Evolutionary conservation across 23 tunicate species (phyloP), one percentile per base, ranked within the genome.

Genomic region (Trididemnum miniatum): DNA sequence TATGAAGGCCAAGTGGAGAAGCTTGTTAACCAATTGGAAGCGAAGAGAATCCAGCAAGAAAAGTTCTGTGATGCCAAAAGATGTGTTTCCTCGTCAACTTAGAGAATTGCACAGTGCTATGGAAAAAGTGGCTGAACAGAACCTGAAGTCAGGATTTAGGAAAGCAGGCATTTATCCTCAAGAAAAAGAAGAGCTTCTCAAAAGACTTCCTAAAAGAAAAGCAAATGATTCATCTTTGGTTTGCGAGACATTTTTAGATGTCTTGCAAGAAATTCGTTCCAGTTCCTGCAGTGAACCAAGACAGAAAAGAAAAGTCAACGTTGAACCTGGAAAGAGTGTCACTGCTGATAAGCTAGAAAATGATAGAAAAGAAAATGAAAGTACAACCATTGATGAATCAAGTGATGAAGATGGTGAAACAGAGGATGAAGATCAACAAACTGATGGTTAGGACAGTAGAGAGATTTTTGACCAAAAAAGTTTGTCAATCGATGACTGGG

Each of bases 291-390:
- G 18, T 37, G 79, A 73, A 34, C 79, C 59, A 39, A 73, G 29
- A 39, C 79, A 73, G 57, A 73, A 73, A 73, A 73, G 79, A 73
- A 73, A 23, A 73, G 59, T 73, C 29, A 73, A 38, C 29, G 59
- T 73, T 73, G 79, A 73, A 73, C 59, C 59, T 4, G 59, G 79
- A 26, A 73, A 40, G 59, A 73, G 79, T 40, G 59, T 73, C 57
- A 37, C 59, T 27, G 57, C 79, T 73, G 37, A 37, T 73, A 39
- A 9, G 59, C 12, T 73, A 73, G 57, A 31, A 73, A 39, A 73
- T 73, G 79, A 39, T 24, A n/a, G 59, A 31, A 69, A 69, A 69
- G 31, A 69, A 69, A 69, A 31, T 15, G 39, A 5, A 69, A 69
- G 20, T 69, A 35, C 37, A 9, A 32, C 18, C 7, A 31, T 27